These are phyloP conservation scores for Semnornis frantzii DNA, from an alignment of 2,113 vertebrate genomes.

Conservation along the genomic window DNA sequence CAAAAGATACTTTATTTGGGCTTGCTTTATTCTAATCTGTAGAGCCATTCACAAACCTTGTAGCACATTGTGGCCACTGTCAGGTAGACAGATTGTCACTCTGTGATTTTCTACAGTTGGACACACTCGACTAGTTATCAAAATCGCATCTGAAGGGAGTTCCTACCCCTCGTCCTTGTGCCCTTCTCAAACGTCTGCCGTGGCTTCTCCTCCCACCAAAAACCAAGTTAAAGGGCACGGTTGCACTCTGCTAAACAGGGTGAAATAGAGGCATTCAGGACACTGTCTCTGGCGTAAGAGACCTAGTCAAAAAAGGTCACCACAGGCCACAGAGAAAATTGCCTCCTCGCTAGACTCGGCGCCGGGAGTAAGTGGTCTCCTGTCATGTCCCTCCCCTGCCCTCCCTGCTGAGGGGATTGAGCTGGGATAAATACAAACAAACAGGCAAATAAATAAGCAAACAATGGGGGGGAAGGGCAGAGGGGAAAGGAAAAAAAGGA, in stretches of 20 bases:
- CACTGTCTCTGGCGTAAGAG: conserved; percentile 73
- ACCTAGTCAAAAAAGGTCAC: conserved; percentile 87
- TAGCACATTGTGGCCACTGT: conserved; percentile 80
- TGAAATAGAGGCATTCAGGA: conserved; percentile 80
- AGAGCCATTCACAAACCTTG: conserved; percentile 81
- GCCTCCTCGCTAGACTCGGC: conserved; percentile 74
- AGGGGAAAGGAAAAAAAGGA: background rate
- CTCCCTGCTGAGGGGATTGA: conserved; percentile 16
- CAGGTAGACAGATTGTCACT: conserved; percentile 83
- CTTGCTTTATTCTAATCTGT: conserved; percentile 77
- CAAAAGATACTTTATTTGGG: conserved; percentile 79
- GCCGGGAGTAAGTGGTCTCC: conserved; percentile 84
- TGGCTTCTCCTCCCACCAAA: conserved; percentile 86
- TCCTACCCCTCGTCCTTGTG: conserved; percentile 77
- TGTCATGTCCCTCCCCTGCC: conserved; percentile 61
- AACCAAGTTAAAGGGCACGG: conserved; percentile 82
- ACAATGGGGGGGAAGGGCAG: background rate
- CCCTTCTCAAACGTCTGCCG: conserved; percentile 83
- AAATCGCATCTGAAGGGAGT: conserved; percentile 79
- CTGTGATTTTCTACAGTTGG: conserved; percentile 83
- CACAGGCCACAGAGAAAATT: conserved; percentile 81
- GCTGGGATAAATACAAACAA: background rate
- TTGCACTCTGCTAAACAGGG: conserved; percentile 79
- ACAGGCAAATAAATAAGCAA: background rate
- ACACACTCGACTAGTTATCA: conserved; percentile 82